A percentile compares a stretch with the other conserved stretches of the same genome.
Conservation (phyloP, 1,140 invertebrate species). For the Drosophila nikananu region DNA sequence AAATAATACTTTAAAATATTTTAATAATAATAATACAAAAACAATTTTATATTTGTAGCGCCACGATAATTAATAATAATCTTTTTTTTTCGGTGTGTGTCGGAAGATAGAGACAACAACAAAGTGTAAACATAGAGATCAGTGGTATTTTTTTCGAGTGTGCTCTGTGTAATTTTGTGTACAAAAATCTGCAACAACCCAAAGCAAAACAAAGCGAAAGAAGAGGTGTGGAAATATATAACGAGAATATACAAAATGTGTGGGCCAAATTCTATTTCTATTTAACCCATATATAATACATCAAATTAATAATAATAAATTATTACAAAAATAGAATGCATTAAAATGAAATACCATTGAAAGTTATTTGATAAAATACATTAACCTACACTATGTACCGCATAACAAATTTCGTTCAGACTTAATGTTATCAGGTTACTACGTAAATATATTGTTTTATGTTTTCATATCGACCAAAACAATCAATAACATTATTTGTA, state of each 20-base stretch:
- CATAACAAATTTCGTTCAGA: too few species aligned
- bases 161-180: conserved; percentile 32
- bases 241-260: conserved; percentile 7
- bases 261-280: conserved; percentile 6
- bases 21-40: too few species aligned
- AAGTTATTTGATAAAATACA: not conserved
- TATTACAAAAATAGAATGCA: not conserved
- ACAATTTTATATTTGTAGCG: too few species aligned
- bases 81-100: not conserved
- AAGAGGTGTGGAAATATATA: not conserved
- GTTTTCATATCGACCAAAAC: too few species aligned
- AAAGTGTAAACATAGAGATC: conserved; percentile 36
- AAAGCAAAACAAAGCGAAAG: conserved; percentile 26
- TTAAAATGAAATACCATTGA: not conserved
- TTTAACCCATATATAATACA: not conserved
- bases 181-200: conserved; percentile 6
- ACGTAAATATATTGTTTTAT: not conserved
- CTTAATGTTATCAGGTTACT: not conserved
- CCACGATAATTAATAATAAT: too few species aligned
- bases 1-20: not conserved
- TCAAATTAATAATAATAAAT: not conserved
- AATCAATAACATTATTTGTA: too few species aligned
- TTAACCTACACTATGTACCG: not conserved
- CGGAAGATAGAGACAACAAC: conserved; percentile 8
- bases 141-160: conserved; percentile 35